phyloP scores from a whole-genome alignment of 2,113 vertebrate species.

The Mesocricetus auratus region DNA sequence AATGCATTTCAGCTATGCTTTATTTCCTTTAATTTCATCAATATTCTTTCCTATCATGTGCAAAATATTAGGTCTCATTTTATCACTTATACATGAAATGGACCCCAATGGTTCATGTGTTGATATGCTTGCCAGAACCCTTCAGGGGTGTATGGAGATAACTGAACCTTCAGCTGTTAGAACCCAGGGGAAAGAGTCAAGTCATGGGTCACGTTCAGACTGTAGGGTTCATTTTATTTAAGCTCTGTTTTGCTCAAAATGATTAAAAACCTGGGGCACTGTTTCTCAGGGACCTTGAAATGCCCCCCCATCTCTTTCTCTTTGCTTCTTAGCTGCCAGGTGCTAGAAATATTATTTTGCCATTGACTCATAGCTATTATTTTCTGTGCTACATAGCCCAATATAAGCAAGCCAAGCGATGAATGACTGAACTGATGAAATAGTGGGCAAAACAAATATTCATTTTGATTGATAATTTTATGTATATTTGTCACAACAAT shows the following conservation, averaged over 20 bases:
- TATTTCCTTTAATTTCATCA: neutral
- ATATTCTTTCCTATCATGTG: neutral
- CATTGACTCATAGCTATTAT: neutral
- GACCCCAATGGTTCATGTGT: no score
- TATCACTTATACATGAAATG: neutral
- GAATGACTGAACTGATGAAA: neutral
- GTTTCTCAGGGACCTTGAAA: neutral
- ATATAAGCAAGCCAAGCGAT: neutral
- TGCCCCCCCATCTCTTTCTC: neutral
- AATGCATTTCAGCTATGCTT: neutral
- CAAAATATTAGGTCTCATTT: no score
- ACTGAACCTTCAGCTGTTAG: no score
- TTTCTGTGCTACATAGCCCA: neutral
- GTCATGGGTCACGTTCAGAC: neutral
- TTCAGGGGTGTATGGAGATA: neutral
- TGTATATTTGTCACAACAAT: neutral
- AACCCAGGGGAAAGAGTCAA: fast-evolving
- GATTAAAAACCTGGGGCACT: neutral
- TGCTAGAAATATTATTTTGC: neutral
- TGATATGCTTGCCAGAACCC: fast-evolving
- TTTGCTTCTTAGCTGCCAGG: neutral
- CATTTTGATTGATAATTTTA: neutral
- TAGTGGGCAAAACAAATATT: neutral
- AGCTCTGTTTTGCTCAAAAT: neutral
- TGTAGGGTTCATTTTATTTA: neutral